These are phyloP conservation scores for Dynastes hyllus DNA, from an alignment of 2,888 invertebrate genomes.

Conservation along the genomic window DNA sequence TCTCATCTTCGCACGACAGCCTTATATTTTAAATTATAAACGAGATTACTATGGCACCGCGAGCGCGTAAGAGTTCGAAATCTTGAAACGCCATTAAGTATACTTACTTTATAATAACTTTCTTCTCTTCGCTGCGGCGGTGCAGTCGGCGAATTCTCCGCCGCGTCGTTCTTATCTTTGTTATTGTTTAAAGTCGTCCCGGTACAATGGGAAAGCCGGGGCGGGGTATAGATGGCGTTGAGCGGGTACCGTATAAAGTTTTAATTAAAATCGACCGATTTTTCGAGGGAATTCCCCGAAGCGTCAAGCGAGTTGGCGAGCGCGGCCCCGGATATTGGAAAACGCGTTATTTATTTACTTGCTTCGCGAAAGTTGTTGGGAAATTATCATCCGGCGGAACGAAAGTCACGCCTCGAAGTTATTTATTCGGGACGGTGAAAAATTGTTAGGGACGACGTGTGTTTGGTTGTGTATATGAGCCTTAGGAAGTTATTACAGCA, in stretches of 20 bases:
- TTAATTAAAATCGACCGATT: constrained; percentile 29
- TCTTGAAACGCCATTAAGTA: constrained; percentile 18
- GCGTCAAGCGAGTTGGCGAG: neutral
- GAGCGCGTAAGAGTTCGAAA: constrained; percentile 11
- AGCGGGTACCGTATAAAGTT: constrained; percentile 4
- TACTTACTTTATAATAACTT: constrained; percentile 16
- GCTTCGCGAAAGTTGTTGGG: constrained; percentile 7
- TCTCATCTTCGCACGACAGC: neutral
- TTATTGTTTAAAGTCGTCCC: neutral
- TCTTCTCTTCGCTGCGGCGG: neutral
- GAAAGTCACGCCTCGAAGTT: constrained; percentile 6
- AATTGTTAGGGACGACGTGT: neutral
- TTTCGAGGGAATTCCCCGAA: constrained; percentile 25
- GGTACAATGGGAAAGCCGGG: neutral
- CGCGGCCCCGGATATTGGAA: neutral
- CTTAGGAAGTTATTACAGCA: no score
- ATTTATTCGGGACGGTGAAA: constrained; percentile 14
- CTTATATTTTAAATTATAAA: constrained; percentile 11
- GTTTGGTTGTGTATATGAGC: no score
- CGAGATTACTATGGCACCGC: constrained; percentile 5
- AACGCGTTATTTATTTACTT: constrained; percentile 20
- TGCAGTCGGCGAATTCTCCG: neutral
- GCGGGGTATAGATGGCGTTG: neutral
- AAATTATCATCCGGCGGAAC: constrained; percentile 8
- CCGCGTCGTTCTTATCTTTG: neutral